A percentile compares a stretch with the other conserved stretches of the same genome.
phyloP scores from a whole-genome alignment of 1,140 invertebrate species.

The Whitmania pigra region DNA sequence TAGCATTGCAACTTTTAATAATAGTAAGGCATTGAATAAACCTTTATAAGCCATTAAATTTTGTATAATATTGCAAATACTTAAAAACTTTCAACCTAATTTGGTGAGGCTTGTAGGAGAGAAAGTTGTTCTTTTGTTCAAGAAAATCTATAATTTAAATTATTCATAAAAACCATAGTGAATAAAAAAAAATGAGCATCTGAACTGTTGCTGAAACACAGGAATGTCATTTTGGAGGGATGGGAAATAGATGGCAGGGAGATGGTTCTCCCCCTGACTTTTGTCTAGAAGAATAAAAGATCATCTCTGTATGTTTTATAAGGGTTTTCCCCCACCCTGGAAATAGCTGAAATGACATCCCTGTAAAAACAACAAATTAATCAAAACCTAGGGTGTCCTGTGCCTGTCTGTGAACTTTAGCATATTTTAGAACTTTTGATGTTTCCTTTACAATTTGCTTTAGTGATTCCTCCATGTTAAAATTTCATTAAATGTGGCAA shows the following conservation, averaged over 20 bases:
- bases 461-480: constrained; percentile 7
- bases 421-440: constrained; percentile 4
- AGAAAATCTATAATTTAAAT: background rate
- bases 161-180: background rate
- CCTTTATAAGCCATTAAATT: background rate
- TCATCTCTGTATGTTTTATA: too few relatives aligned
- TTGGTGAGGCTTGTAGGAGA: constrained; percentile 6
- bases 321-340: too few relatives aligned
- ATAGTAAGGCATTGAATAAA: background rate
- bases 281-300: too few relatives aligned
- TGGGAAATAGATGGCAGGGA: too few relatives aligned
- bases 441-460: constrained; percentile 4
- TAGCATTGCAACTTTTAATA: background rate
- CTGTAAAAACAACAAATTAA: background rate
- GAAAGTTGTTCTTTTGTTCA: constrained; percentile 12
- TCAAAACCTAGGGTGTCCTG: background rate
- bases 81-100: constrained; percentile 12
- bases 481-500: too few relatives aligned
- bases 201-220: background rate
- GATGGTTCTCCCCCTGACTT: too few relatives aligned
- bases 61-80: background rate
- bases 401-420: background rate
- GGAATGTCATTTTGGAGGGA: too few relatives aligned
- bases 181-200: background rate
- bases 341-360: background rate